These are phyloP conservation scores for Belgica antarctica DNA, from an alignment of 2,888 invertebrate genomes.

Conservation along the genomic window DNA sequence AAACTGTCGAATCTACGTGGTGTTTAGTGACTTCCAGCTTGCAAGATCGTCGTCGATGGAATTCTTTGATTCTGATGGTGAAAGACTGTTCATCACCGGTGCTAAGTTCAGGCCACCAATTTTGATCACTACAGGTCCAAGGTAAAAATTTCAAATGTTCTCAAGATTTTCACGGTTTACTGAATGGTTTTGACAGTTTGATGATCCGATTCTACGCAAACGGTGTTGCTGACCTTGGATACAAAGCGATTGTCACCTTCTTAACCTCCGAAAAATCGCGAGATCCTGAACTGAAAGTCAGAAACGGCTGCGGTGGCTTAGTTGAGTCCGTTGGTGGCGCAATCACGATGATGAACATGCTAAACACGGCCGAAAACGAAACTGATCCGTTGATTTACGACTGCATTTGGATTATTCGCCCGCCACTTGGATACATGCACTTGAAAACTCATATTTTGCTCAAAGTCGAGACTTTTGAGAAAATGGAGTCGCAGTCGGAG, in stretches of 20 bases:
- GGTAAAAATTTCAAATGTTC: constrained; percentile 48
- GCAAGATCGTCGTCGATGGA: constrained; percentile 66
- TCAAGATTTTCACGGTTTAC: no score
- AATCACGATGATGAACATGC: constrained; percentile 75
- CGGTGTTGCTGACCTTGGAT: constrained; percentile 66
- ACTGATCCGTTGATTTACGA: constrained; percentile 62
- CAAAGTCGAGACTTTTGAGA: constrained; percentile 29
- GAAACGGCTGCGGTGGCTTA: constrained; percentile 64
- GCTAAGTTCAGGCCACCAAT: constrained; percentile 67
- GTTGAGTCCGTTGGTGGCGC: constrained; percentile 69
- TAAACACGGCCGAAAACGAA: constrained; percentile 55
- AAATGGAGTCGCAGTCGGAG: constrained; percentile 60
- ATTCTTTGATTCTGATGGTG: constrained; percentile 68
- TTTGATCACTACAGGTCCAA: constrained; percentile 64
- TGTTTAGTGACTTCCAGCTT: constrained; percentile 68
- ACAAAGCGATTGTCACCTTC: constrained; percentile 60
- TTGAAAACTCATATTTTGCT: constrained; percentile 65
- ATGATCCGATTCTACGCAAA: constrained; percentile 68
- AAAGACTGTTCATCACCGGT: constrained; percentile 64
- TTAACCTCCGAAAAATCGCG: constrained; percentile 51
- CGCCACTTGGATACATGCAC: constrained; percentile 63
- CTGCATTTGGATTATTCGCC: constrained; percentile 70
- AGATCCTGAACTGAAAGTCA: constrained; percentile 44
- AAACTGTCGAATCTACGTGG: constrained; percentile 61
- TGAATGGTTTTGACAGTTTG: constrained; percentile 49